Base-by-base conservation (phyloP, 2,888 invertebrate genomes). In the Nemotelus pantherinus region DNA sequence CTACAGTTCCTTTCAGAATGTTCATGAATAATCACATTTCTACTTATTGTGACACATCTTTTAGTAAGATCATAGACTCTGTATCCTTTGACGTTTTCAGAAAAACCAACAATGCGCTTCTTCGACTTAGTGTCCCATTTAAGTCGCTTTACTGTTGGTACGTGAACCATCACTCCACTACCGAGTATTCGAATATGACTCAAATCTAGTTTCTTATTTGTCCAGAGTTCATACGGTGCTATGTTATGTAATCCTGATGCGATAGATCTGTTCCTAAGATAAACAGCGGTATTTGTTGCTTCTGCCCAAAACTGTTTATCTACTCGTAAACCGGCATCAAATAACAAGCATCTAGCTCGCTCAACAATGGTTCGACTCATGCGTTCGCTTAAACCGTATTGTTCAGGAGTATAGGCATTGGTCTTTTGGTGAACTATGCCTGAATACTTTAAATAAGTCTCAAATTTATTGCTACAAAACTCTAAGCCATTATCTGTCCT, bases 181-280 rank as follows among this genome's bases (percentile, higher is more conserved):
- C 87, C 87, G 83, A 88, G 88, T 39, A 84, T 81, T 67, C 82
- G 81, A 7, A 87, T 76, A 41, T 84, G 81, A 53, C 79, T 79
- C 2, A 88, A 65, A 78, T 85, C 80, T 44, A 84, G 84, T 79
- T 84, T 84, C 2, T 79, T 78, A 25, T 83, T 82, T 60, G 82
- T 80, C 85, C 86, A 87, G 3, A 83, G 39, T 79, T 86, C 25
- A 25, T 25, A 25, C 25, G 25, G 25, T 25, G 85, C 85, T 25
- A 25, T 25, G 78, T 80, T 81, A 41, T 78, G 9, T 1, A 79
- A 74, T 41, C 39, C 45, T 47, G n/a, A n/a, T 53, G 47, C 39
- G n/a, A 60, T 9, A 9, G 67, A 53, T 50, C 80, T 64, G 72
- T 81, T 80, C 75, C 67, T 68, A n/a, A 80, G 48, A 79, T 80